Conservation (phyloP, 2,797 vertebrate species). For the Monodelphis domestica region DNA sequence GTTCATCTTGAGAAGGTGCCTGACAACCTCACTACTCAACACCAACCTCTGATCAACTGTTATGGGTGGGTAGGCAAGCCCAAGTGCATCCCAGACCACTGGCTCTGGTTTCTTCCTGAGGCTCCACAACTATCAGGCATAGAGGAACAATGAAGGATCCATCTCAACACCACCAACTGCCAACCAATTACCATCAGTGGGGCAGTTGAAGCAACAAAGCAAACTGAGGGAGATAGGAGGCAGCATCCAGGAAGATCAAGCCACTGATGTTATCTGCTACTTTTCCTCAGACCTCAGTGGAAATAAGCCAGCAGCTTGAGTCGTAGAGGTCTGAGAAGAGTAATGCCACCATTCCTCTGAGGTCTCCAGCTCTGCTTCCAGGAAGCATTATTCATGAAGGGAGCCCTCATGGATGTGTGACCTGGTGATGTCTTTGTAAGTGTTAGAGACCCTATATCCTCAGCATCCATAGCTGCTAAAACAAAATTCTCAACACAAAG, state of each 20-base stretch:
- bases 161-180: background rate
- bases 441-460: background rate
- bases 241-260: background rate
- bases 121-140: background rate
- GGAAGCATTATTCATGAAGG: background rate
- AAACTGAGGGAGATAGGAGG: background rate
- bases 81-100: background rate
- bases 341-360: background rate
- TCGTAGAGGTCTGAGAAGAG: background rate
- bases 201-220: background rate
- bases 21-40: background rate
- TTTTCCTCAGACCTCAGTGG: background rate
- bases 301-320: background rate
- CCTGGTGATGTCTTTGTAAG: background rate
- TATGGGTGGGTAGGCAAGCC: background rate
- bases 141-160: background rate
- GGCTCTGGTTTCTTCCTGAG: background rate
- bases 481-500: background rate
- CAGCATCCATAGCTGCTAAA: background rate
- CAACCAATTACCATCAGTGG: background rate
- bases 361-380: background rate
- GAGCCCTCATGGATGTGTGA: background rate
- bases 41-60: background rate
- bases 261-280: background rate
- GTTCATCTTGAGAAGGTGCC: background rate